Conservation (phyloP, 2,113 vertebrate species). For the Procavia capensis region DNA sequence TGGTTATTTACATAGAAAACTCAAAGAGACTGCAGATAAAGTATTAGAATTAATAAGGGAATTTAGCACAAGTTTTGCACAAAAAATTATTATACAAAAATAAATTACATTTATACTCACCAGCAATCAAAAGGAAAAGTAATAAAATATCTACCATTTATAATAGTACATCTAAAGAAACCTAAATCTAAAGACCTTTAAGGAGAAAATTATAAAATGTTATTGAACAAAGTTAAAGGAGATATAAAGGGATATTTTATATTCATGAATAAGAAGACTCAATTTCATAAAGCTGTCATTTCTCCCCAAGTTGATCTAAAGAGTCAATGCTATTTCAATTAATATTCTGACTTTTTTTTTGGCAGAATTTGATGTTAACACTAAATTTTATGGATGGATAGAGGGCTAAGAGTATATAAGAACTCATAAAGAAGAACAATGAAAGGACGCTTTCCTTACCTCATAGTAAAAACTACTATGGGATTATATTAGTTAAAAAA, state of each 20-base stretch:
- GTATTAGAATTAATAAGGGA: conserved; percentile 54
- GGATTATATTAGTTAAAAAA: background rate
- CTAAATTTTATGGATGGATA: conserved; percentile 33
- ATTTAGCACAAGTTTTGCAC: conserved; percentile 40
- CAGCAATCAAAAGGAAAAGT: background rate
- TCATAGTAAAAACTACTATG: background rate
- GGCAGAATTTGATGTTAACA: background rate
- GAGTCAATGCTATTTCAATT: background rate
- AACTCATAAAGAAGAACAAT: background rate
- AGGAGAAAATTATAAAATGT: conserved; percentile 54
- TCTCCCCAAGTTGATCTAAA: background rate
- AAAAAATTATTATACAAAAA: conserved; percentile 46
- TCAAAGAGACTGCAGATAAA: conserved; percentile 16
- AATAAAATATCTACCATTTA: conserved; percentile 40
- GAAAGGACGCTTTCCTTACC: background rate
- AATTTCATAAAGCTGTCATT: background rate
- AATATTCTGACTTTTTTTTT: background rate
- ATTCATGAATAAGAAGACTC: background rate
- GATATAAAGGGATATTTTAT: conserved; percentile 41
- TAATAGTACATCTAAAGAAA: conserved; percentile 41
- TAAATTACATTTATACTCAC: conserved; percentile 48
- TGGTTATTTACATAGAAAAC: conserved; percentile 50
- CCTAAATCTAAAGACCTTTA: conserved; percentile 52
- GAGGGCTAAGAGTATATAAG: background rate
- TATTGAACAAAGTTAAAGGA: conserved; percentile 59